Base-by-base conservation (phyloP, 1,140 invertebrate species). In the Cyphomyrmex costatus region DNA sequence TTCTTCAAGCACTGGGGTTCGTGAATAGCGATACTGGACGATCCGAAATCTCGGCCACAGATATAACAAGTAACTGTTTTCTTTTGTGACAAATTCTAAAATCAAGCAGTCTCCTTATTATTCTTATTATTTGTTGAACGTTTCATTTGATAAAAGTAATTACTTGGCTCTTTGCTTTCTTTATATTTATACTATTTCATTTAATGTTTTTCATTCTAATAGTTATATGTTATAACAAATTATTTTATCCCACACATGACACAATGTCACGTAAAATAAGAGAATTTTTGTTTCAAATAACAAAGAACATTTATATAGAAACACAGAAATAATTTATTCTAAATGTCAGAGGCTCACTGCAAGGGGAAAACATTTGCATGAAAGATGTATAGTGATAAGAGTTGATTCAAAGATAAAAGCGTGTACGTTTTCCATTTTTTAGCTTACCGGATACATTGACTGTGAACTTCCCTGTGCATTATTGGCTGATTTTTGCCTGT, bases 1-100 rank as follows among this genome's bases (percentile, higher is more conserved):
- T 97, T 98, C 91, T 97, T 96, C 42, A 98, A 90, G 92, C 97
- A 98, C 88, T 98, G 97, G 1, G 97, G 97, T 91, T 98, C 97
- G 94, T 98, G 97, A 79, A 98, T 97, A 21, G 94, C 93, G 76
- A 98, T 96, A 53, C 97, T 97, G 87, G 96, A 96, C 0, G 96
- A 96, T 12, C 97, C 97, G 93, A 97, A 98, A 87, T 97, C 96
- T 74, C 97, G 95, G 5, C 97, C 97, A 91, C 97, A 97, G 68
- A 98, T 96, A 90, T 98, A 98, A 92, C 97, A 98, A 12, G 97
- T 95, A 83, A 95, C 58, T 4, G 60, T 90, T 80, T 65, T 91
- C 70, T 89, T 93, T 21, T 89, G 86, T 3, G 61, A 21, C 8
- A 66, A 24, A 14, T 92, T 87, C 89, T 92, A 66, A 65, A 87